These are phyloP conservation scores for Galago senegalensis DNA, from an alignment of 2,797 vertebrate species.

Conservation along the genomic window DNA sequence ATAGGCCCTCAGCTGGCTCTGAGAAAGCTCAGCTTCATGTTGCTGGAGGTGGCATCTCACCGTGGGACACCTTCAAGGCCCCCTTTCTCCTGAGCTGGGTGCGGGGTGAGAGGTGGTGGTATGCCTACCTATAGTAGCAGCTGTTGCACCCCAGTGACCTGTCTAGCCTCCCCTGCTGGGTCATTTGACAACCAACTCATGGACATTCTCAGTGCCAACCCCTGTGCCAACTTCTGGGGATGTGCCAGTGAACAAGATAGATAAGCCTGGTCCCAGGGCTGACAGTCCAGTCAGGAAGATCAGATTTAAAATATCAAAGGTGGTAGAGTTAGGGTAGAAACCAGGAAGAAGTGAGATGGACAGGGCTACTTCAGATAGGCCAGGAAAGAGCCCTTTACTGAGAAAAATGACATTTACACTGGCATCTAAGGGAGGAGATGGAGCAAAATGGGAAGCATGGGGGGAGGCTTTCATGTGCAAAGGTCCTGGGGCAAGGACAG, in stretches of 20 bases:
- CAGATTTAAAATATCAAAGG: neutral
- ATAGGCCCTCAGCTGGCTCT: neutral
- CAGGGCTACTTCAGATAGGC: neutral
- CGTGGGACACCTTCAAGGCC: neutral
- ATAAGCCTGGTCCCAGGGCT: neutral
- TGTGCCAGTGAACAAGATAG: neutral
- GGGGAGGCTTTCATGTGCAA: neutral
- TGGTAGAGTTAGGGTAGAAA: neutral
- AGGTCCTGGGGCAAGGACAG: neutral
- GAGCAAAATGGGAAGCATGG: neutral
- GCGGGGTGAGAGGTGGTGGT: neutral
- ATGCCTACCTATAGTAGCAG: neutral
- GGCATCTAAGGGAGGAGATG: neutral
- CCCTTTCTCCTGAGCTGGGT: slow-evolving; percentile 2
- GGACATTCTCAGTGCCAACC: neutral
- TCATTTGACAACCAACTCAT: neutral
- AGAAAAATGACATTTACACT: neutral
- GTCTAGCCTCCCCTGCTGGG: neutral
- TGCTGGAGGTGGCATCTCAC: neutral
- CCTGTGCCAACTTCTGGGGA: neutral
- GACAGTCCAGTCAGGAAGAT: neutral
- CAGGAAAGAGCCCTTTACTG: neutral
- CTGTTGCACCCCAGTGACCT: too few species aligned
- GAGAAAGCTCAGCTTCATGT: neutral
- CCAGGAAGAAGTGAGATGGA: neutral